A percentile compares a stretch with the other conserved stretches of the same genome.
Evolutionary conservation across 2,113 vertebrate genomes (phyloP).

Genomic region (Leptobrachium ailaonicum): DNA sequence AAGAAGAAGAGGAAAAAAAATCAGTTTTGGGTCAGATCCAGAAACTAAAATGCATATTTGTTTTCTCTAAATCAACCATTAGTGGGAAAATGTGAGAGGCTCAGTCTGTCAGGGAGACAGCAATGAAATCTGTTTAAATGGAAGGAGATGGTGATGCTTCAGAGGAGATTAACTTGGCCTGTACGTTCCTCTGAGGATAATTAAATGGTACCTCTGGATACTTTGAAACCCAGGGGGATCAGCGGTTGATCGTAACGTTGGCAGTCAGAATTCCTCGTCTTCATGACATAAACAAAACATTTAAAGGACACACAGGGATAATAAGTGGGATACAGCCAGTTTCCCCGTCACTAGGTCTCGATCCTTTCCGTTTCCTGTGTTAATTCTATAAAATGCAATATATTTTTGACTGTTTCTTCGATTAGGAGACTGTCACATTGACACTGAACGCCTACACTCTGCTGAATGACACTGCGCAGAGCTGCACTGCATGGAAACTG

Average conservation of each 20-base stretch:
- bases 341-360: not conserved
- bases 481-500: conserved; percentile 96
- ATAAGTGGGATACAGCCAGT: not conserved
- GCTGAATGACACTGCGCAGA: conserved; percentile 90
- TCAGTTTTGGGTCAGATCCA: conserved; percentile 67
- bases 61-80: conserved; percentile 50
- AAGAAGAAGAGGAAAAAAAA: conserved; percentile 38
- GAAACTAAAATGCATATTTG: conserved; percentile 61
- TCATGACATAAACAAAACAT: conserved; percentile 4
- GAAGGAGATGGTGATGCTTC: not conserved
- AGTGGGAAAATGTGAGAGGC: conserved; percentile 30
- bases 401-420: conserved; percentile 70
- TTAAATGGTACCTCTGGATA: conserved; percentile 37
- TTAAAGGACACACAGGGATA: not conserved
- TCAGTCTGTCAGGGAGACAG: conserved; percentile 17
- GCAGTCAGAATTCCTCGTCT: not conserved
- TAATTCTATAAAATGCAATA: conserved; percentile 12
- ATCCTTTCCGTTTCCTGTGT: not conserved
- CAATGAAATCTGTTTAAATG: conserved; percentile 15
- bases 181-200: conserved; percentile 16
- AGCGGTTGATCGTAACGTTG: conserved; percentile 3
- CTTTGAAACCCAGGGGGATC: conserved; percentile 28
- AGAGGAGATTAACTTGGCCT: conserved; percentile 19
- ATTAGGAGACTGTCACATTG: conserved; percentile 77
- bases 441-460: conserved; percentile 83